Conservation (phyloP, 1,140 invertebrate genomes). For the Acyrthosiphon pisum region DNA sequence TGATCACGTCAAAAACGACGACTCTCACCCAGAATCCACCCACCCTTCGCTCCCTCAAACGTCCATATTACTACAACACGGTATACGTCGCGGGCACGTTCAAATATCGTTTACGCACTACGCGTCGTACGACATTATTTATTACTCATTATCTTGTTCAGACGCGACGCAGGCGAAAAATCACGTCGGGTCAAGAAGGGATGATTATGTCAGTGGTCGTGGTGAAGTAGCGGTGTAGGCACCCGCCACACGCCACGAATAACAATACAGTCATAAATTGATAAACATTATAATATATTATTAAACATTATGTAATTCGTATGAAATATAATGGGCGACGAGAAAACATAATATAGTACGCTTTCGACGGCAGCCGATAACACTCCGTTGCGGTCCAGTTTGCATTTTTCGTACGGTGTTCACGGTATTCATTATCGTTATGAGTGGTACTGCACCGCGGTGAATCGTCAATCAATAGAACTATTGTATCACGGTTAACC, state of each 20-base stretch:
- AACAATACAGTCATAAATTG: neutral
- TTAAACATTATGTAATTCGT: neutral
- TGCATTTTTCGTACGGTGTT: neutral
- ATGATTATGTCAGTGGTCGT: neutral
- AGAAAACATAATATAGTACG: neutral
- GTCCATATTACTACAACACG: neutral
- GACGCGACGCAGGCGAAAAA: neutral
- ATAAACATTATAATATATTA: neutral
- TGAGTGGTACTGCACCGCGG: neutral
- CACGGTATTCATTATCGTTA: neutral
- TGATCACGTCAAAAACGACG: neutral
- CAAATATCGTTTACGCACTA: neutral
- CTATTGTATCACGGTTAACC: neutral
- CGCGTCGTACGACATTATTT: neutral
- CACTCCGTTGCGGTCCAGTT: neutral
- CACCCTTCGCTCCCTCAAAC: neutral
- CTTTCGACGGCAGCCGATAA: neutral
- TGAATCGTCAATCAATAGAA: neutral
- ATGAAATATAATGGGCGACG: neutral
- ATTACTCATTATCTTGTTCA: neutral
- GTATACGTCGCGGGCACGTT: neutral
- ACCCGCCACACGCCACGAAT: neutral
- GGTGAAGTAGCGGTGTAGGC: no score
- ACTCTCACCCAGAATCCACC: neutral
- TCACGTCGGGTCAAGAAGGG: neutral